These are phyloP conservation scores for Goniozus legneri DNA, from an alignment of 1,140 invertebrate genomes.

Conservation along the genomic window DNA sequence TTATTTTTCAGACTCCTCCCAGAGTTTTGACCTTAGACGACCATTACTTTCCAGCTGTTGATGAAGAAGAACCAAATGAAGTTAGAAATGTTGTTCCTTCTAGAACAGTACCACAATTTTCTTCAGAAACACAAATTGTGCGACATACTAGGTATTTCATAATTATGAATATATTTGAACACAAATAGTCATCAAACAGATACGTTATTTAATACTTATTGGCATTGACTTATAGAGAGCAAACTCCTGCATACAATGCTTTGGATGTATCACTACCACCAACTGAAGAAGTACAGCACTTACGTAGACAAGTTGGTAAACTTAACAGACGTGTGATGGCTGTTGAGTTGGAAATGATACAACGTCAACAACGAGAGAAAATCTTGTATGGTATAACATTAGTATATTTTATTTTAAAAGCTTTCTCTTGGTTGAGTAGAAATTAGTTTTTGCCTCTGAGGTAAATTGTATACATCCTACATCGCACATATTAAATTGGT, in stretches of 20 bases:
- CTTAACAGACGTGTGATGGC: constrained; percentile 80
- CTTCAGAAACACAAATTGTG: constrained; percentile 37
- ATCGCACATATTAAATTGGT: no score
- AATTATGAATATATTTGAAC: constrained; percentile 7
- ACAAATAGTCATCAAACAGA: no score
- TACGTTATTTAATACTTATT: background rate
- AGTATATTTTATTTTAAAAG: constrained; percentile 80
- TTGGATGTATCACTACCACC: constrained; percentile 66
- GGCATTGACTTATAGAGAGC: constrained; percentile 54
- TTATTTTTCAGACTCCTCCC: constrained; percentile 64
- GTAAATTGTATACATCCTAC: background rate
- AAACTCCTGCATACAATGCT: constrained; percentile 58
- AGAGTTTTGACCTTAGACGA: constrained; percentile 77
- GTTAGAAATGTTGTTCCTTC: constrained; percentile 20
- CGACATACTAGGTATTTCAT: constrained; percentile 37
- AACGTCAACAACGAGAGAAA: constrained; percentile 78
- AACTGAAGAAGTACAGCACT: constrained; percentile 75
- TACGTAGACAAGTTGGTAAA: constrained; percentile 78
- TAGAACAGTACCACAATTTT: constrained; percentile 21
- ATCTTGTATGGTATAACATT: constrained; percentile 76
- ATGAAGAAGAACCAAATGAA: constrained; percentile 56
- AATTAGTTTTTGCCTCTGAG: constrained; percentile 29
- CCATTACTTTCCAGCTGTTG: constrained; percentile 73
- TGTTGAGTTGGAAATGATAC: constrained; percentile 76
- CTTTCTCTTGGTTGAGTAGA: constrained; percentile 79